phyloP scores from a whole-genome alignment of 2,113 vertebrate genomes.

The Aramus guarauna region DNA sequence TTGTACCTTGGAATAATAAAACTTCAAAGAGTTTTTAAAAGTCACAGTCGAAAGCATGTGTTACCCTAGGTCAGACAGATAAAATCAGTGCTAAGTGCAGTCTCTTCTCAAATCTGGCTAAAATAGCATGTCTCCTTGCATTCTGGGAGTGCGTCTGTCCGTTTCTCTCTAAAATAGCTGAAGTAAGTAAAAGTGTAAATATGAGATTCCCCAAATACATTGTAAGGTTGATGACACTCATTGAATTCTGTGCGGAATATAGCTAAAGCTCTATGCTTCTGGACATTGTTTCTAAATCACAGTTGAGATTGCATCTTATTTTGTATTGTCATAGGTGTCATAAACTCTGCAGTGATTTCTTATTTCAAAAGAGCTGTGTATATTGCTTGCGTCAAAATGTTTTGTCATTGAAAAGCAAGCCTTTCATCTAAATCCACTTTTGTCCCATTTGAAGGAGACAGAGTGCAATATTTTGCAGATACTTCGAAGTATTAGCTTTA shows the following conservation, averaged over 20 bases:
- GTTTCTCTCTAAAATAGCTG: not conserved
- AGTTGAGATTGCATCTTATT: not conserved
- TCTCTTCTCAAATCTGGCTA: not conserved
- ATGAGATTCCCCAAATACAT: not conserved
- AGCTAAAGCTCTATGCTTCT: not conserved
- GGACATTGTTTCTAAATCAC: not conserved
- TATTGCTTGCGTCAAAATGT: not conserved
- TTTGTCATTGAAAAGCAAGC: not conserved
- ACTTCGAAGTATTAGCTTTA: not conserved
- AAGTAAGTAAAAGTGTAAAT: not conserved
- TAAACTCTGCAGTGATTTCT: not conserved
- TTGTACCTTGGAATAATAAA: not conserved
- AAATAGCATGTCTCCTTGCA: not conserved
- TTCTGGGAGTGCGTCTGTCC: not conserved
- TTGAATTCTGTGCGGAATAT: not conserved
- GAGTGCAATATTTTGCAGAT: not conserved
- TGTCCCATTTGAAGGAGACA: not conserved
- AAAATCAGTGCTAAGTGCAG: not conserved
- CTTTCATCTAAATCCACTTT: not conserved
- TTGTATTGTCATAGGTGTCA: not conserved
- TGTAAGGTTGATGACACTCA: not conserved
- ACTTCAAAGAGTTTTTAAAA: not conserved
- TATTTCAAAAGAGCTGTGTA: not conserved
- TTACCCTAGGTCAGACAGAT: not conserved
- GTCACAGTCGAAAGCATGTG: fast-evolving